A percentile compares a stretch with the other conserved stretches of the same genome.
Conservation (phyloP, 2,888 invertebrate species). For the Kryphioiulus occultus region DNA sequence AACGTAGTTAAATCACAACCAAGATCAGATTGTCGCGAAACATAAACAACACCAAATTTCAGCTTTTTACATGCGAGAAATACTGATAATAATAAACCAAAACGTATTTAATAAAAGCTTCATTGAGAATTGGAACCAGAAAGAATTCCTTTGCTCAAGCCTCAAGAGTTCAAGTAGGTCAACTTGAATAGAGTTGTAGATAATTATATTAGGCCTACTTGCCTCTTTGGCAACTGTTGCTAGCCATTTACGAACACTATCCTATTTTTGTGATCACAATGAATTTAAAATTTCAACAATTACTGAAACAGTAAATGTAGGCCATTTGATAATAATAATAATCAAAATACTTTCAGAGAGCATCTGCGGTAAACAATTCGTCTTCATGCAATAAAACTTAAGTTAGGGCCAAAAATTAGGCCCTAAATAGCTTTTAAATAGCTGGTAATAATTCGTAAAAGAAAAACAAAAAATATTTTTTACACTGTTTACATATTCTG, state of each 20-base stretch:
- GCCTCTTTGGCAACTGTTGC: conserved; percentile 13
- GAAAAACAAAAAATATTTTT: no score
- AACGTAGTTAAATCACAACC: not conserved
- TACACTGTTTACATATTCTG: no score
- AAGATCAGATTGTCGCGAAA: no score
- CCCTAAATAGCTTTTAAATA: no score
- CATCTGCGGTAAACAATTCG: no score
- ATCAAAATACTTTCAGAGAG: no score
- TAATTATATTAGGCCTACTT: not conserved
- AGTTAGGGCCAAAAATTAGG: no score
- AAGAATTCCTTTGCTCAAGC: not conserved
- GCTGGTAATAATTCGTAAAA: no score
- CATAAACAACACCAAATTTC: not conserved
- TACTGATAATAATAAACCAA: not conserved
- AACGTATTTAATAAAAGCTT: not conserved
- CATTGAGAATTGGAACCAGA: not conserved
- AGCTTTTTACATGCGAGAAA: not conserved
- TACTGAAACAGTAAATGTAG: not conserved
- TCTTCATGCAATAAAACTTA: no score
- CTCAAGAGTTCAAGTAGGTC: not conserved
- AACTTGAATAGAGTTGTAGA: not conserved
- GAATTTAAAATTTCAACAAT: not conserved
- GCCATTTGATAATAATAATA: no score
- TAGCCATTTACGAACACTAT: not conserved
- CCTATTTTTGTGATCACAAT: not conserved